phyloP scores from a whole-genome alignment of 2,888 invertebrate species.

The Tethea ocularis region DNA sequence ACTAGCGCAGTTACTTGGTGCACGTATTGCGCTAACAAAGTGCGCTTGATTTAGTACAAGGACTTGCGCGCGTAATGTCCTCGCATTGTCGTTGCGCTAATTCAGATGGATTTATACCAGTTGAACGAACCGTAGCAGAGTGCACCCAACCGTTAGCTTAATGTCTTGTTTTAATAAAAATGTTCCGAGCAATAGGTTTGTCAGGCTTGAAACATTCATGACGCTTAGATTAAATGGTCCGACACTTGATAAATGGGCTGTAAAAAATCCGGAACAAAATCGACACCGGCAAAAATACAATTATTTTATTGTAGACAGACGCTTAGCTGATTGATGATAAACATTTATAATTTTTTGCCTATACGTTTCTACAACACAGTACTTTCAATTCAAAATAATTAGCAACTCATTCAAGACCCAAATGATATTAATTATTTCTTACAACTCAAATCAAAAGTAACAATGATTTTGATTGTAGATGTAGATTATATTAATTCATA shows the following conservation, averaged over 20 bases:
- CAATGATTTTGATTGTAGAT: too few species aligned
- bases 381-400: background rate
- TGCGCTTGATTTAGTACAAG: slow-evolving; percentile 62
- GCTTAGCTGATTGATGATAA: slow-evolving; percentile 9
- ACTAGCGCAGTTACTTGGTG: slow-evolving; percentile 9
- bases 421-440: background rate
- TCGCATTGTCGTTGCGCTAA: slow-evolving; percentile 59
- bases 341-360: background rate
- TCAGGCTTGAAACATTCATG: slow-evolving; percentile 62
- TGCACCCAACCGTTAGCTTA: slow-evolving; percentile 46
- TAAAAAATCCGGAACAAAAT: slow-evolving; percentile 57
- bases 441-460: background rate
- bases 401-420: background rate
- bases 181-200: slow-evolving; percentile 47
- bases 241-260: slow-evolving; percentile 66
- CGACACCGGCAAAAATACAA: slow-evolving; percentile 49
- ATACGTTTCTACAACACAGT: background rate
- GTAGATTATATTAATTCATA: slow-evolving; percentile 29
- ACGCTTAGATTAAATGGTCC: slow-evolving; percentile 71
- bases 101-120: slow-evolving; percentile 63
- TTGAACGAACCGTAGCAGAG: slow-evolving; percentile 45
- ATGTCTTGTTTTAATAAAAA: slow-evolving; percentile 58
- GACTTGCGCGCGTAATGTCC: slow-evolving; percentile 56
- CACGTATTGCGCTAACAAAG: slow-evolving; percentile 40
- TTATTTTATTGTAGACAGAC: slow-evolving; percentile 34